phyloP scores from a whole-genome alignment of 2,113 vertebrate genomes.

The Seriola dumerili region DNA sequence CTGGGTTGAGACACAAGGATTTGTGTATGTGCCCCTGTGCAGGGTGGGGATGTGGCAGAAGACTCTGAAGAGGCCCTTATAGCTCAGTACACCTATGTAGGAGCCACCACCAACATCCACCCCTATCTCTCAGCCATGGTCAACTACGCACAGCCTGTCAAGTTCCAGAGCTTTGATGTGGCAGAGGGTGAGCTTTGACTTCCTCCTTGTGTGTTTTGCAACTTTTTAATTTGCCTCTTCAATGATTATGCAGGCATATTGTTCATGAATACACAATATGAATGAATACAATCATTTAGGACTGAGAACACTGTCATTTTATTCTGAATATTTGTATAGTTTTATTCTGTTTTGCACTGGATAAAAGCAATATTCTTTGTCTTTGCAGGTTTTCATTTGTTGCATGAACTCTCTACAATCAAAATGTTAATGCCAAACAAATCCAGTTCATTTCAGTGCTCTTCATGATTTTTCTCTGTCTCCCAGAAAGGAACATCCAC shows the following conservation, averaged over 20 bases:
- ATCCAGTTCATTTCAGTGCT: neutral
- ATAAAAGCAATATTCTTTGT: neutral
- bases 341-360: neutral
- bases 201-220: neutral
- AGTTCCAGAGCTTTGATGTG: constrained; percentile 96
- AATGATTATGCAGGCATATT: neutral
- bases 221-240: neutral
- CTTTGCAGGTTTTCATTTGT: neutral
- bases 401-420: neutral
- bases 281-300: too few species aligned
- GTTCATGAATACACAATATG: neutral
- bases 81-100: constrained; percentile 97
- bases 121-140: constrained; percentile 98
- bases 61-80: constrained; percentile 97
- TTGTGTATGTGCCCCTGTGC: constrained; percentile 25
- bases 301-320: neutral
- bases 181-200: constrained; percentile 91
- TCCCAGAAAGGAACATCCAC: constrained; percentile 94
- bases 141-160: constrained; percentile 99
- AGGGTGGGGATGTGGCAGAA: constrained; percentile 90
- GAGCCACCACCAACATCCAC: constrained; percentile 98
- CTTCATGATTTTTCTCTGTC: neutral
- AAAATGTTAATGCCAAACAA: neutral
- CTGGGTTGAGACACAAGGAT: neutral
- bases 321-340: neutral